These are phyloP conservation scores for Diglossa brunneiventris DNA, from an alignment of 2,113 vertebrate species.

Conservation along the genomic window DNA sequence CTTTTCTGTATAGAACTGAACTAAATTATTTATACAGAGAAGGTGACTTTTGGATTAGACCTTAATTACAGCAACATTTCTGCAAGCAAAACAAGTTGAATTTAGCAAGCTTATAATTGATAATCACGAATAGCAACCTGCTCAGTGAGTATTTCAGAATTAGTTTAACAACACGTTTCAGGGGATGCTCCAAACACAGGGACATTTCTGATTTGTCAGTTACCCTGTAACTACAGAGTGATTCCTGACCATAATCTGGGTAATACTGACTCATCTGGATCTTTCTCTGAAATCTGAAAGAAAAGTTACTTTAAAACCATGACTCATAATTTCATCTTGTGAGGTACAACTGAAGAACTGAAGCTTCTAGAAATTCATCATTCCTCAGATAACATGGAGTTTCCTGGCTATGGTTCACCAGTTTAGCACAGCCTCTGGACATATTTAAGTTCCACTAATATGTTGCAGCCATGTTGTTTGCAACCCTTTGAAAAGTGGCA, in stretches of 20 bases:
- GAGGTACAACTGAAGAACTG: not conserved
- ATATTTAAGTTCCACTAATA: not conserved
- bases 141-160: not conserved
- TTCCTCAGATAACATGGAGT: not conserved
- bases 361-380: not conserved
- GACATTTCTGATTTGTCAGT: not conserved
- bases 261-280: not conserved
- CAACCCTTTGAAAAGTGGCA: not conserved
- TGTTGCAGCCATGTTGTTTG: not conserved
- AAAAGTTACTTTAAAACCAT: not conserved
- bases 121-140: not conserved
- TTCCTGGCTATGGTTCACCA: not conserved
- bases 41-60: not conserved
- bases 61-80: not conserved
- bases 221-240: not conserved
- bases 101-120: not conserved
- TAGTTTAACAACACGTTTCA: not conserved
- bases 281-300: not conserved
- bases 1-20: not conserved
- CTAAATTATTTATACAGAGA: not conserved
- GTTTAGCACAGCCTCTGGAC: not conserved
- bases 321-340: not conserved
- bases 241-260: not conserved
- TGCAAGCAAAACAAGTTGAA: not conserved
- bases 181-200: not conserved